These are phyloP conservation scores for Cichladusa arquata DNA, from an alignment of 2,113 vertebrate genomes.

Conservation along the genomic window DNA sequence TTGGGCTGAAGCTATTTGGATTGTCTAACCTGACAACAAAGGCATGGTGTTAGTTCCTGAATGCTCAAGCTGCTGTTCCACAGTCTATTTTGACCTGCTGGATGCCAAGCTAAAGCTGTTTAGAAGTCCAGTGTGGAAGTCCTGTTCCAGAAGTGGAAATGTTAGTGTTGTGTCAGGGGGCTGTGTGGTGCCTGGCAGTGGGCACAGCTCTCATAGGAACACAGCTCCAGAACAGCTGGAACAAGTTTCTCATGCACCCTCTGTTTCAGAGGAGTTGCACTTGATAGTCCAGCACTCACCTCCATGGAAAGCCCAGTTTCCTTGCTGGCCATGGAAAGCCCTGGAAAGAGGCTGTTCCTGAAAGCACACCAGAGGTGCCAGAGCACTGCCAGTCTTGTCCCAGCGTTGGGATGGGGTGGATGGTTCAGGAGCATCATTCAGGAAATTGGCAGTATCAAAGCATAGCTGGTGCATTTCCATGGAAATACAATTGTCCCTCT, in stretches of 20 bases:
- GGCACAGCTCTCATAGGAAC: accelerated
- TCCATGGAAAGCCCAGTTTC: not conserved
- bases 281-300: accelerated
- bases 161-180: not conserved
- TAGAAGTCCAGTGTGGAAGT: not conserved
- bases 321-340: accelerated
- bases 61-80: not conserved
- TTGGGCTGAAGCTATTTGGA: not conserved
- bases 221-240: accelerated
- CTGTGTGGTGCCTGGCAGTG: not conserved
- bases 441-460: not conserved
- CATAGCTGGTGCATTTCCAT: not conserved
- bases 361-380: not conserved
- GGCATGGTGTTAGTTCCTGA: not conserved
- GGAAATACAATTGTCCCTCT: not conserved
- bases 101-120: not conserved
- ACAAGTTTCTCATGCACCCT: accelerated
- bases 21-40: not conserved
- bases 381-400: accelerated
- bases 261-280: not conserved
- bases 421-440: not conserved
- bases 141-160: not conserved
- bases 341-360: not conserved
- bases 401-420: accelerated
- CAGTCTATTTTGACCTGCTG: not conserved